A percentile compares a stretch with the other conserved stretches of the same genome.
These are phyloP conservation scores for Rhopalosiphum nymphaeae DNA, from an alignment of 2,888 invertebrate species.

Conservation along the genomic window DNA sequence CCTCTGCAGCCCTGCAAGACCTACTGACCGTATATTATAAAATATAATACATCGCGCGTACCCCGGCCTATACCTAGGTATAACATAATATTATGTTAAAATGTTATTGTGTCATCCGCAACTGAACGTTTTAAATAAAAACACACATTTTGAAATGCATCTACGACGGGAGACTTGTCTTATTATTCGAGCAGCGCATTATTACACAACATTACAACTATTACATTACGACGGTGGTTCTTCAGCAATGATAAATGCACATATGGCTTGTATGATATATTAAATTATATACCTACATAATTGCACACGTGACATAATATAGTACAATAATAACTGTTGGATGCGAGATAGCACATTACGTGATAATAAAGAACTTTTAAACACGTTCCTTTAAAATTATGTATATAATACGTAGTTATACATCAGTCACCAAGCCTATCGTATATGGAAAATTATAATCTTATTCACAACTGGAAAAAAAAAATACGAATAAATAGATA, in stretches of 20 bases:
- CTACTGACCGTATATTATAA: not conserved
- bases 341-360: not conserved
- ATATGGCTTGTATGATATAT: not conserved
- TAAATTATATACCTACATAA: not conserved
- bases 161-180: no score
- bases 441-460: not conserved
- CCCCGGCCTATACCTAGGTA: not conserved
- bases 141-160: no score
- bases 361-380: not conserved
- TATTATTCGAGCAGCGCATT: no score
- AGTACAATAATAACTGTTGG: not conserved
- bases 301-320: not conserved
- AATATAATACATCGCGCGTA: not conserved
- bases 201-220: not conserved
- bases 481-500: not conserved
- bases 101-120: no score
- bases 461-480: not conserved
- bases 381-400: not conserved
- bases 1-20: not conserved
- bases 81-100: no score
- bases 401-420: not conserved
- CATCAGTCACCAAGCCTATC: not conserved
- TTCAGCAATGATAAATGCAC: not conserved
- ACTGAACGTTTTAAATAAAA: no score
- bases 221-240: not conserved